Percentiles rank a stretch among this genome's conserved stretches.
Conservation (phyloP, 1,140 invertebrate species). For the Ips nitidus region DNA sequence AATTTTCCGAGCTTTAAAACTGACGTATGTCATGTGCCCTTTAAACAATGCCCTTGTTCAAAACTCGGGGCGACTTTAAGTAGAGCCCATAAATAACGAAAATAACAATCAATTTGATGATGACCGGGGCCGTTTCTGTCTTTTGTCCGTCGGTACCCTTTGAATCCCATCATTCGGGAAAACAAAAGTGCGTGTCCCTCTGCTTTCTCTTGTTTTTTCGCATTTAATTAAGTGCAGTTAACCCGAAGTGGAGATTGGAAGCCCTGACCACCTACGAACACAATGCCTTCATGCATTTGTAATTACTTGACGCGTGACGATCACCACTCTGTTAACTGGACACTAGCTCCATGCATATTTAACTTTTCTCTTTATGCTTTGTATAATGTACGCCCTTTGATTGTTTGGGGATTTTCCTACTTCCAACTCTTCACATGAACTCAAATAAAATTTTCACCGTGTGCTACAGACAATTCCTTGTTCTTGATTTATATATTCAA, state of each 20-base stretch:
- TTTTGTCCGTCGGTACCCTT: slow-evolving; percentile 47
- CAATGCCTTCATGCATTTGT: slow-evolving; percentile 37
- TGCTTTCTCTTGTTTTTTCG: slow-evolving; percentile 37
- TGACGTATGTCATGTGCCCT: slow-evolving; percentile 36
- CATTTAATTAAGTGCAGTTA: slow-evolving; percentile 44
- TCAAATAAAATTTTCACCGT: too few species aligned
- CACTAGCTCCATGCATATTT: slow-evolving; percentile 29
- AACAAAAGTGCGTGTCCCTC: slow-evolving; percentile 40
- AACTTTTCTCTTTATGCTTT: not conserved
- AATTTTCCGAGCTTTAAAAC: slow-evolving; percentile 35
- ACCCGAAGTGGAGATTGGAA: slow-evolving; percentile 23
- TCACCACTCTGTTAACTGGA: slow-evolving; percentile 25
- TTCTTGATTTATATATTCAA: too few species aligned
- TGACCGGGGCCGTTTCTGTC: slow-evolving; percentile 43
- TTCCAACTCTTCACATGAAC: too few species aligned
- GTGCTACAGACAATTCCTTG: too few species aligned
- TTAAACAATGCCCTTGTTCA: slow-evolving; percentile 29
- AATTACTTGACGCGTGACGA: slow-evolving; percentile 31
- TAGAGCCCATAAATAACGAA: slow-evolving; percentile 44
- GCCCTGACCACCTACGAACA: slow-evolving; percentile 20
- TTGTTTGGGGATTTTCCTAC: too few species aligned
- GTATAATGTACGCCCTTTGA: too few species aligned
- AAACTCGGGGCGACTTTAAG: slow-evolving; percentile 21
- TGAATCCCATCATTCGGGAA: slow-evolving; percentile 30
- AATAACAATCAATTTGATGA: slow-evolving; percentile 45